Conservation (phyloP, 2,113 vertebrate species). For the Podarcis cretensis region DNA sequence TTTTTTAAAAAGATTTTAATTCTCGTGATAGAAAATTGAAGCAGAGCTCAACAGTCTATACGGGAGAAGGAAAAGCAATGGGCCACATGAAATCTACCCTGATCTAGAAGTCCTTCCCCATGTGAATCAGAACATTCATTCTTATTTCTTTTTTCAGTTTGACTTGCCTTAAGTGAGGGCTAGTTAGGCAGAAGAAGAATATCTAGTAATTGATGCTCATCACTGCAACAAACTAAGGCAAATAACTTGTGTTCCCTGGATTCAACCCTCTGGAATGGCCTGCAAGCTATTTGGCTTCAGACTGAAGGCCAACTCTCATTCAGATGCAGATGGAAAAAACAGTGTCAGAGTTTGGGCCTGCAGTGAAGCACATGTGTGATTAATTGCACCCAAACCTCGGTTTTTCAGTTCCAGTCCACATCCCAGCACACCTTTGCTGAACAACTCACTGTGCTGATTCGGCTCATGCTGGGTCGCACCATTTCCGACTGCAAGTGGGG, state of each 20-base stretch:
- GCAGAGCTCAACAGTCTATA: neutral
- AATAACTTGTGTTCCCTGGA: neutral
- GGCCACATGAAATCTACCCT: neutral
- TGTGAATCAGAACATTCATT: constrained; percentile 2
- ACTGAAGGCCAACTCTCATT: neutral
- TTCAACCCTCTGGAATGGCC: neutral
- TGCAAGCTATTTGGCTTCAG: neutral
- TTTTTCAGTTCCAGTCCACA: too few species aligned
- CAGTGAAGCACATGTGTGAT: neutral
- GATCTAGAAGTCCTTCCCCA: neutral
- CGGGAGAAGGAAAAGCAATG: neutral
- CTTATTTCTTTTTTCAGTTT: neutral
- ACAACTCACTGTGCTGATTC: neutral
- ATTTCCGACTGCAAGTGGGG: neutral
- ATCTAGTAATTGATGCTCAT: neutral
- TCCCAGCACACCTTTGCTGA: neutral
- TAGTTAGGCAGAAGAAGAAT: neutral
- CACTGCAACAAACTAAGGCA: neutral
- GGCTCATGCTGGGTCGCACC: neutral
- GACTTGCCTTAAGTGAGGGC: neutral
- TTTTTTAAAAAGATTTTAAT: constrained; percentile 1
- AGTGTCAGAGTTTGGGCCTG: neutral
- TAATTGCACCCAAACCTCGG: neutral
- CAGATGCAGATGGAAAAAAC: neutral
- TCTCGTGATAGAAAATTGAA: constrained; percentile 51